Conservation (phyloP, 2,113 vertebrate genomes). For the Gallinago jamesoni region DNA sequence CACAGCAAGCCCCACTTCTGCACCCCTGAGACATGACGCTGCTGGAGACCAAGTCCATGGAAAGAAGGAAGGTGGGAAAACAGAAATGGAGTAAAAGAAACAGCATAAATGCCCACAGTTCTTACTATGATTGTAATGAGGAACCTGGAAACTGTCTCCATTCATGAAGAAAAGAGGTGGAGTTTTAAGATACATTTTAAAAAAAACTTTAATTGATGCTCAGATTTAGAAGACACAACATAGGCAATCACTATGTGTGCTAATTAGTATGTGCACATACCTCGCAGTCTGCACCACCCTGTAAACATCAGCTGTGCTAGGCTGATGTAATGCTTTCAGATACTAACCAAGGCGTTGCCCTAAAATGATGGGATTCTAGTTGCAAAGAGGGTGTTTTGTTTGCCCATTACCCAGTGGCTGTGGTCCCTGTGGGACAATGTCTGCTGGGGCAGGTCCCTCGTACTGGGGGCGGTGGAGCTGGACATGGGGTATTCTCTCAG, state of each 20-base stretch:
- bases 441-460: not conserved
- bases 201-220: not conserved
- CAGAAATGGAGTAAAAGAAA: not conserved
- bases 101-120: not conserved
- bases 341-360: not conserved
- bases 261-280: not conserved
- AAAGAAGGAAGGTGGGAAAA: not conserved
- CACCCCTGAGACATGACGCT: not conserved
- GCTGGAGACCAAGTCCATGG: fast-evolving
- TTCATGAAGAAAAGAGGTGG: not conserved
- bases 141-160: not conserved
- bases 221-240: not conserved
- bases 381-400: not conserved
- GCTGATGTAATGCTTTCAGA: not conserved
- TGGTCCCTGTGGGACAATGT: fast-evolving
- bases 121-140: not conserved
- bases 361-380: not conserved
- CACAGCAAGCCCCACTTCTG: not conserved
- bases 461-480: not conserved
- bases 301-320: not conserved
- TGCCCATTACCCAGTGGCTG: not conserved
- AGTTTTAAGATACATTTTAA: not conserved
- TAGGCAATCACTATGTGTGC: not conserved
- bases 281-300: not conserved
- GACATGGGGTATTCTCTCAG: not conserved